phyloP scores from a whole-genome alignment of 1,140 invertebrate species.

The Eriosoma lanigerum region DNA sequence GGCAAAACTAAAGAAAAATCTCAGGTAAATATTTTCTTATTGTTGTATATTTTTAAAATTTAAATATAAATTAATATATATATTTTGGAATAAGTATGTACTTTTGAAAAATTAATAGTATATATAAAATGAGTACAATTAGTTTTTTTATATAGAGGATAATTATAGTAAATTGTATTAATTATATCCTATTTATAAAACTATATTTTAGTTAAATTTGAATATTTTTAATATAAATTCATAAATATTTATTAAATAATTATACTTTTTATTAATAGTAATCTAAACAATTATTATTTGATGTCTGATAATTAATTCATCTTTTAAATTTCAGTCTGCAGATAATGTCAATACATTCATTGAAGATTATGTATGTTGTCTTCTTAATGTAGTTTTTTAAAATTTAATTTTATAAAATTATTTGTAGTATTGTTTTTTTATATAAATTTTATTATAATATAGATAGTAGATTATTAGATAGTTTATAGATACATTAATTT shows the following conservation, averaged over 20 bases:
- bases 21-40: constrained; percentile 20
- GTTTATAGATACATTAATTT: neutral
- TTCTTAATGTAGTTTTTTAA: constrained; percentile 1
- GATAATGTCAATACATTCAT: constrained; percentile 49
- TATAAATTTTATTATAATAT: constrained; percentile 11
- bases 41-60: neutral
- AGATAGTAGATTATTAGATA: neutral
- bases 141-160: no score
- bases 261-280: no score
- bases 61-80: no score
- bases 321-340: constrained; percentile 52
- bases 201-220: neutral
- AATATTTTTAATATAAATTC: no score
- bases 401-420: neutral
- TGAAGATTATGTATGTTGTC: constrained; percentile 41
- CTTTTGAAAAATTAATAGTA: no score
- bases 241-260: no score
- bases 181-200: neutral
- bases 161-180: no score
- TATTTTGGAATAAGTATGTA: no score
- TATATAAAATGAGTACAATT: no score
- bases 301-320: constrained; percentile 2
- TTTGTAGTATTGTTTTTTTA: neutral
- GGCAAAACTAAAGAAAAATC: constrained; percentile 44
- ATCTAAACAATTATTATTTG: neutral